Conservation (phyloP, 1,140 invertebrate genomes). For the Choristoneura fumiferana region DNA sequence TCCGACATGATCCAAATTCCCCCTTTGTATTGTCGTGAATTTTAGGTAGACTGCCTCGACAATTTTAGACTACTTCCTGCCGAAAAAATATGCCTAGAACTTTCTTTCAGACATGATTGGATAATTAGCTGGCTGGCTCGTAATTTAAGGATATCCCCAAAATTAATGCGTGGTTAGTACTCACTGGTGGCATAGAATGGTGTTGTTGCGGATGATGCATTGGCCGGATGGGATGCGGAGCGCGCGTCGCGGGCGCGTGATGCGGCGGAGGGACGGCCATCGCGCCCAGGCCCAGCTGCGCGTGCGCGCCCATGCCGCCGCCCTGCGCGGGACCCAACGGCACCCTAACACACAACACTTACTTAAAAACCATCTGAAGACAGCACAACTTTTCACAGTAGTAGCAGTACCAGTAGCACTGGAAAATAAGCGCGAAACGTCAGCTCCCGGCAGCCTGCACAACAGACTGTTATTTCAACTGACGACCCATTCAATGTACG, state of each 20-base stretch:
- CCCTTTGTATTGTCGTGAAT: no score
- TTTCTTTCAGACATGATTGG: no score
- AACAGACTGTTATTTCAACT: conserved; percentile 61
- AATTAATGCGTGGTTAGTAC: no score
- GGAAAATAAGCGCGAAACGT: conserved; percentile 19
- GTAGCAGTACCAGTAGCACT: no score
- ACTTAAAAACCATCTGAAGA: no score
- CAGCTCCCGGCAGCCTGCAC: conserved; percentile 21
- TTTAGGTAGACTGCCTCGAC: no score
- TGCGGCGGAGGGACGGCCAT: conserved; percentile 48
- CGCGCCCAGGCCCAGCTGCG: conserved; percentile 44
- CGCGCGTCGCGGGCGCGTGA: conserved; percentile 47
- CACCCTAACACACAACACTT: conserved; percentile 43
- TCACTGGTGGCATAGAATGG: conserved; percentile 56
- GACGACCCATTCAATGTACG: conserved; percentile 41
- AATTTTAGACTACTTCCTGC: no score
- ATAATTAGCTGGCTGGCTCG: no score
- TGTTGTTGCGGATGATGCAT: conserved; percentile 64
- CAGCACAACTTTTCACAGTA: no score
- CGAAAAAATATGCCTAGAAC: no score
- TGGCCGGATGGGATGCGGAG: conserved; percentile 53
- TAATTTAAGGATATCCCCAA: no score
- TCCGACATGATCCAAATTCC: no score
- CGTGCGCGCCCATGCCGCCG: conserved; percentile 54
- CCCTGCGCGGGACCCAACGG: conserved; percentile 50